These are phyloP conservation scores for Himalopsyche tibetana DNA, from an alignment of 2,888 invertebrate species.

Conservation along the genomic window DNA sequence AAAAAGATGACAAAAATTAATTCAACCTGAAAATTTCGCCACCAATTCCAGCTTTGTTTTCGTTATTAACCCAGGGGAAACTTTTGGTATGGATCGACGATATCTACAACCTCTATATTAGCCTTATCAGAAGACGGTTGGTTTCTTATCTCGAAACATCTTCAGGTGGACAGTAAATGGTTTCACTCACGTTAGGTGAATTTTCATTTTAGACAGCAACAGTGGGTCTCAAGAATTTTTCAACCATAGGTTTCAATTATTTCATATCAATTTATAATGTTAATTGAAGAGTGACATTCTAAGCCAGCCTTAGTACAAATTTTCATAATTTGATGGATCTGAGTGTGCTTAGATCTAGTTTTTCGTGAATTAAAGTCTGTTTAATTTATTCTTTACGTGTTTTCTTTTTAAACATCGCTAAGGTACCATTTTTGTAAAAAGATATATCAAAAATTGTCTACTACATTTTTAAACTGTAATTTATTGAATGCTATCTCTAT, in stretches of 20 bases:
- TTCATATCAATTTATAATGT: too few relatives aligned
- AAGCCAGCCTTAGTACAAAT: too few relatives aligned
- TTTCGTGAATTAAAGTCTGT: too few relatives aligned
- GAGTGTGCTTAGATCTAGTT: too few relatives aligned
- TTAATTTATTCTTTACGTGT: too few relatives aligned
- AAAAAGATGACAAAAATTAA: constrained; percentile 23
- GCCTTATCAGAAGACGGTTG: constrained; percentile 13
- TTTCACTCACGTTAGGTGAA: constrained; percentile 17
- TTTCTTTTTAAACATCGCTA: too few relatives aligned
- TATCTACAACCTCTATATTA: constrained; percentile 26
- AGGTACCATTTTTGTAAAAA: too few relatives aligned
- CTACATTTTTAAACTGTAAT: too few relatives aligned
- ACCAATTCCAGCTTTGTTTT: not conserved
- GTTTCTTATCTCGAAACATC: constrained; percentile 21
- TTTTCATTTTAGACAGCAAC: not conserved
- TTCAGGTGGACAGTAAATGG: constrained; percentile 23
- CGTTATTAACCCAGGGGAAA: not conserved
- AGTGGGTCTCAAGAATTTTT: not conserved
- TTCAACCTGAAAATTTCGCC: constrained; percentile 2
- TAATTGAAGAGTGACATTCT: too few relatives aligned
- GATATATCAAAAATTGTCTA: too few relatives aligned
- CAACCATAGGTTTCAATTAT: not conserved
- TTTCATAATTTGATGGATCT: too few relatives aligned
- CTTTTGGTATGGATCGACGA: not conserved
- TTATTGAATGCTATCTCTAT: too few relatives aligned